These are phyloP conservation scores for Collichthys lucidus DNA, from an alignment of 2,113 vertebrate genomes.

Conservation along the genomic window DNA sequence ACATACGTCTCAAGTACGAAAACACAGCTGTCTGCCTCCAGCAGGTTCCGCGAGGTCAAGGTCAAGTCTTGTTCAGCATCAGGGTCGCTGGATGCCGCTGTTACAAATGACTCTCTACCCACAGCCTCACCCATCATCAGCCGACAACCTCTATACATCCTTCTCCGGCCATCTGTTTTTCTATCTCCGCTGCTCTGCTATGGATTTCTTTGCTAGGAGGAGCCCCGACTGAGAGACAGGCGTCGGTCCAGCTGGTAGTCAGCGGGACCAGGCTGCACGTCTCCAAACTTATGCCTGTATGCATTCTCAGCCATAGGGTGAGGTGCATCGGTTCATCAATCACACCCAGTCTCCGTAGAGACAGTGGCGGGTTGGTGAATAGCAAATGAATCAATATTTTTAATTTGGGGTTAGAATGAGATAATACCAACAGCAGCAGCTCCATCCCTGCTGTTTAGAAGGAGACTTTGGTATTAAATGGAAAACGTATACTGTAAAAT, in stretches of 20 bases:
- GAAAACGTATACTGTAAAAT: slow-evolving; percentile 4
- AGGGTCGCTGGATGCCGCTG: slow-evolving; percentile 23
- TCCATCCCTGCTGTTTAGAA: not conserved
- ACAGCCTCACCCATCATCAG: slow-evolving; percentile 28
- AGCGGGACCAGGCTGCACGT: slow-evolving; percentile 48
- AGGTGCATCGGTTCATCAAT: slow-evolving; percentile 48
- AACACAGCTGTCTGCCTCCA: slow-evolving; percentile 10
- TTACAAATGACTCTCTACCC: slow-evolving; percentile 54
- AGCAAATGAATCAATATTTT: slow-evolving; percentile 54
- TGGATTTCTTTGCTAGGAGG: slow-evolving; percentile 40
- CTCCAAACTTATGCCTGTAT: slow-evolving; percentile 56
- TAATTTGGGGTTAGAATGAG: slow-evolving; percentile 25
- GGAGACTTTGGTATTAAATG: slow-evolving; percentile 2
- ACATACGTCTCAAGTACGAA: slow-evolving; percentile 25
- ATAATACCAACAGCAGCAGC: slow-evolving; percentile 4
- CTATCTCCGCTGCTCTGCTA: slow-evolving; percentile 38
- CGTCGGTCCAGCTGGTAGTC: slow-evolving; percentile 74
- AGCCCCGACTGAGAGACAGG: slow-evolving; percentile 64
- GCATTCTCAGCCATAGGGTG: slow-evolving; percentile 39
- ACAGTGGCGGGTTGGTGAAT: not conserved
- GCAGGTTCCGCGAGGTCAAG: slow-evolving; percentile 44
- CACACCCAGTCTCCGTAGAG: slow-evolving; percentile 17
- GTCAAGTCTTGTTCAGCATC: slow-evolving; percentile 56
- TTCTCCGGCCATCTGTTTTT: slow-evolving; percentile 74
- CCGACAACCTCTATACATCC: not conserved